A percentile compares a stretch with the other conserved stretches of the same genome.
phyloP scores from a whole-genome alignment of 2,113 vertebrate species.

The Labeo rohita region DNA sequence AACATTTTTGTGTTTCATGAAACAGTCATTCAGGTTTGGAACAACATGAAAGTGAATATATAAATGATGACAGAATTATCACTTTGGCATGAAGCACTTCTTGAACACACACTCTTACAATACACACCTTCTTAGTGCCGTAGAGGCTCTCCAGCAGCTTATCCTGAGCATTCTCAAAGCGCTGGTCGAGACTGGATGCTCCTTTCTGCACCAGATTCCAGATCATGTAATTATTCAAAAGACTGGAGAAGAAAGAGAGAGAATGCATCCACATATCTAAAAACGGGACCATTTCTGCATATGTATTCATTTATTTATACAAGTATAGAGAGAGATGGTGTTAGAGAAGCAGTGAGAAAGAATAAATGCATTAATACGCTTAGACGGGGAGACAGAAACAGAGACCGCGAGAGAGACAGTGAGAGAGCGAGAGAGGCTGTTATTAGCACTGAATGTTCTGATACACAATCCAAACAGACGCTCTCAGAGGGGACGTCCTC shows the following conservation, averaged over 20 bases:
- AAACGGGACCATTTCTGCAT: not conserved
- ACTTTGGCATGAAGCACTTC: not conserved
- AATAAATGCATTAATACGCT: not conserved
- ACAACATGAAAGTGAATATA: not conserved
- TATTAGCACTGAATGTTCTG: constrained; percentile 22
- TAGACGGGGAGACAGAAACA: not conserved
- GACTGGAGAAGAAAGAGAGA: constrained; percentile 64
- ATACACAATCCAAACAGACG: not conserved
- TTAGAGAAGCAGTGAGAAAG: not conserved
- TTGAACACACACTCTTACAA: not conserved
- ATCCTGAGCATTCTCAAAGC: constrained; percentile 95
- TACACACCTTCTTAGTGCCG: constrained; percentile 91
- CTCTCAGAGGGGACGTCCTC: not conserved
- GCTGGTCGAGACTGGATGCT: constrained; percentile 88
- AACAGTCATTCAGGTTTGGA: not conserved
- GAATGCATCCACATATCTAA: not conserved
- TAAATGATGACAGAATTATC: not conserved
- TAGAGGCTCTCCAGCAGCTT: constrained; percentile 92
- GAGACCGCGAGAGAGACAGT: not conserved
- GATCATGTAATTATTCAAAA: constrained; percentile 97
- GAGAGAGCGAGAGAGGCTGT: not conserved
- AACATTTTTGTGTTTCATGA: not conserved
- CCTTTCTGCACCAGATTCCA: constrained; percentile 97
- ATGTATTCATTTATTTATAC: constrained; percentile 22
- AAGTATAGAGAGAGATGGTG: not conserved